These are phyloP conservation scores for Talpa occidentalis DNA, from an alignment of 2,113 vertebrate genomes.

Conservation along the genomic window DNA sequence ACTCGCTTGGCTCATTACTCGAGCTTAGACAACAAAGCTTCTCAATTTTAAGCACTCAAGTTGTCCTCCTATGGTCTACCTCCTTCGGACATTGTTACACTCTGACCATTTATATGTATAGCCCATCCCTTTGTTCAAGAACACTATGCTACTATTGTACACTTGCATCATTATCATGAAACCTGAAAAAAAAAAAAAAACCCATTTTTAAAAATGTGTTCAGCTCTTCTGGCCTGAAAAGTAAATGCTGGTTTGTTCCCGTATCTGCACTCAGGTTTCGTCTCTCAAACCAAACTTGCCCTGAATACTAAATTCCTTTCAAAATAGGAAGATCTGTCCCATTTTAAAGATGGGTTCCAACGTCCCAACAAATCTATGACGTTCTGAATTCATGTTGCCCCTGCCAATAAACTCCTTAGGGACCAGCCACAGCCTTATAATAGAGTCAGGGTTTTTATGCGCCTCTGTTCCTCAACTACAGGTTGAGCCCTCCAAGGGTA, in stretches of 20 bases:
- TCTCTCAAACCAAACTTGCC: slow-evolving; percentile 16
- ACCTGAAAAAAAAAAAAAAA: slow-evolving; percentile 13
- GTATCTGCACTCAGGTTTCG: not conserved
- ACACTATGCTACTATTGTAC: not conserved
- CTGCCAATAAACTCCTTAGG: not conserved
- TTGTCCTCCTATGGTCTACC: not conserved
- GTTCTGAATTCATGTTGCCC: not conserved
- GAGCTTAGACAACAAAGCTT: slow-evolving; percentile 72
- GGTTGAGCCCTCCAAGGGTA: not conserved
- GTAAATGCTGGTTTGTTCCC: not conserved
- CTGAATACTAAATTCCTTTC: slow-evolving; percentile 11
- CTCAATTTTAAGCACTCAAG: slow-evolving; percentile 62
- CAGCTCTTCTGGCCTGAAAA: not conserved
- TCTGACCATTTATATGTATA: not conserved
- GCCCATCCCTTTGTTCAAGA: not conserved
- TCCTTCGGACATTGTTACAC: slow-evolving; percentile 36
- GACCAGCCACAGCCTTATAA: not conserved
- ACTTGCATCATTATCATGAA: not conserved
- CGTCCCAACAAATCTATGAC: not conserved
- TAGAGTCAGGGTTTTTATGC: not conserved
- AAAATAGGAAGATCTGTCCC: not conserved
- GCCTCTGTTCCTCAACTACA: not conserved
- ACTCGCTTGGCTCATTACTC: slow-evolving; percentile 67
- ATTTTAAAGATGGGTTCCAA: not conserved
- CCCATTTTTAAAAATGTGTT: not conserved